Evolutionary conservation across 2,797 vertebrate genomes (phyloP).

Genomic region (Sebastes matsubarae): DNA sequence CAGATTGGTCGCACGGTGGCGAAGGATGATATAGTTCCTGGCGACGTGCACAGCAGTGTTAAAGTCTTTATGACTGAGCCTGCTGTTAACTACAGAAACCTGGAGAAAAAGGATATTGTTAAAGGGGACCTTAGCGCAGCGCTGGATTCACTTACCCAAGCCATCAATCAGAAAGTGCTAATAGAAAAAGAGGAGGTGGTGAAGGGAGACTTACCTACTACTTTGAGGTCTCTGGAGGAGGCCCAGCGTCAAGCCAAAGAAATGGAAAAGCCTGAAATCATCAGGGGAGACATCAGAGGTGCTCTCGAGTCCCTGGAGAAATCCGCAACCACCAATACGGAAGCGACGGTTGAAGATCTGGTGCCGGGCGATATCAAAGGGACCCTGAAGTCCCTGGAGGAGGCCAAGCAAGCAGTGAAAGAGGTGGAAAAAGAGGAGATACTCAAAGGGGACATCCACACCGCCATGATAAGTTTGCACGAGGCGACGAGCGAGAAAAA

Average conservation of each 20-base stretch:
- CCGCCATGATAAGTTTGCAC: slow-evolving; percentile 75
- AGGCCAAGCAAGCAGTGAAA: slow-evolving; percentile 84
- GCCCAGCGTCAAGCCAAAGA: slow-evolving; percentile 84
- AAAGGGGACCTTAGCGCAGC: slow-evolving; percentile 89
- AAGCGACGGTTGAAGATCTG: slow-evolving; percentile 86
- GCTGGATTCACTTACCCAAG: slow-evolving; percentile 87
- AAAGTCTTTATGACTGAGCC: slow-evolving; percentile 89
- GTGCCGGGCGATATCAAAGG: slow-evolving; percentile 87
- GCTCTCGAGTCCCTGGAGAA: slow-evolving; percentile 90
- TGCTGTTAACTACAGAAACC: slow-evolving; percentile 74
- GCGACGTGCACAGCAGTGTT: slow-evolving; percentile 86
- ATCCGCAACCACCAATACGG: slow-evolving; percentile 80
- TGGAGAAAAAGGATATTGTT: slow-evolving; percentile 85
- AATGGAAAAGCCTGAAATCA: slow-evolving; percentile 84
- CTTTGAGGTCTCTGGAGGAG: slow-evolving; percentile 87
- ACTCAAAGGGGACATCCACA: slow-evolving; percentile 81
- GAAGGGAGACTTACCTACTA: slow-evolving; percentile 85
- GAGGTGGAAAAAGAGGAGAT: slow-evolving; percentile 83
- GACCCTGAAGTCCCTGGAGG: slow-evolving; percentile 88
- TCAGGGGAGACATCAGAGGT: slow-evolving; percentile 86
- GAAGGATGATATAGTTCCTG: slow-evolving; percentile 89
- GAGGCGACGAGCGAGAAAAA: slow-evolving; percentile 83
- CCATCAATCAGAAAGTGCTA: slow-evolving; percentile 83
- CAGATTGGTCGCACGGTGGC: slow-evolving; percentile 86
- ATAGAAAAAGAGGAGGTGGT: slow-evolving; percentile 89